Evolutionary conservation across 2,888 invertebrate genomes (phyloP).

Genomic region (Pristionchus fissidentatus): DNA sequence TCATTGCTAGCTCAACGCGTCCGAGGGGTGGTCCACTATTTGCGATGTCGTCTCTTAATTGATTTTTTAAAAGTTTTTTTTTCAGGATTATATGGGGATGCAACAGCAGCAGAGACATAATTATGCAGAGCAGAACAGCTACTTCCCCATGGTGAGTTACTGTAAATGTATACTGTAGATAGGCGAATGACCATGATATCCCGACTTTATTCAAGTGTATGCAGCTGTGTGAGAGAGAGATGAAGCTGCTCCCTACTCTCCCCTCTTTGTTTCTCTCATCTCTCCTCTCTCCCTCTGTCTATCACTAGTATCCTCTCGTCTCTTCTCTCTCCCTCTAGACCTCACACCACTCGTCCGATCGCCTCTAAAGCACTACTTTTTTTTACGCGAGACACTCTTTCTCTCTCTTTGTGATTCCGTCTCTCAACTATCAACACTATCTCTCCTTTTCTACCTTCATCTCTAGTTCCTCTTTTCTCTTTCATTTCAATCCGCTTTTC

Average conservation of each 20-base stretch:
- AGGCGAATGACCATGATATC: no score
- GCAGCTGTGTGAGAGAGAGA: no score
- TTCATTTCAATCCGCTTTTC: neutral
- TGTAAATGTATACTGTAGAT: neutral
- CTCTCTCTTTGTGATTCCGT: neutral
- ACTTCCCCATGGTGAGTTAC: neutral
- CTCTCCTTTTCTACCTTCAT: neutral
- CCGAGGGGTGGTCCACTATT: no score
- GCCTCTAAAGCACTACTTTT: neutral
- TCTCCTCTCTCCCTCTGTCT: neutral
- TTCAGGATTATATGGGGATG: constrained; percentile 9
- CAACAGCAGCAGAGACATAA: no score
- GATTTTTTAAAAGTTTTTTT: no score
- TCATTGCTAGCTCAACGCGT: no score
- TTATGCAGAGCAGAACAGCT: constrained; percentile 4
- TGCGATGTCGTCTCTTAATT: no score
- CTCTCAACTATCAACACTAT: neutral
- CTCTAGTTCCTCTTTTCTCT: neutral
- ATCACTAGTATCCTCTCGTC: neutral
- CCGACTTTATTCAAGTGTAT: neutral
- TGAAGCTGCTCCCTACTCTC: neutral
- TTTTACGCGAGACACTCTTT: neutral
- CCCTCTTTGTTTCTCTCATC: neutral
- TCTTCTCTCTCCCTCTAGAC: neutral
- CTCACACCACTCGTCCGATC: neutral